Conservation (phyloP, 2,888 invertebrate genomes). For the Noctua janthe region DNA sequence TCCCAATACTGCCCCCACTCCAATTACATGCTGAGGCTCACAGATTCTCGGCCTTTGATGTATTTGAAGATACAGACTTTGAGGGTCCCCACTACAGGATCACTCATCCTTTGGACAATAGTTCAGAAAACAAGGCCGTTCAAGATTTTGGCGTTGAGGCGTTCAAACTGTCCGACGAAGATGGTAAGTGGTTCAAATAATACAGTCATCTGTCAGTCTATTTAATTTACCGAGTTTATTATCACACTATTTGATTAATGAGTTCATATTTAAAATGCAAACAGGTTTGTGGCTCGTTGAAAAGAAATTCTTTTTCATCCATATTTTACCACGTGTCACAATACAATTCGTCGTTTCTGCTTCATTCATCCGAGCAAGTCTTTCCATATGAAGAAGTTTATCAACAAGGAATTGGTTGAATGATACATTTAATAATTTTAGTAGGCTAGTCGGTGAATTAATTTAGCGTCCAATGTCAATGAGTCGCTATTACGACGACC, state of each 20-base stretch:
- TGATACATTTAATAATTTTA: conserved; percentile 28
- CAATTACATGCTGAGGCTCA: conserved; percentile 92
- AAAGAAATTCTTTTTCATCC: conserved; percentile 12
- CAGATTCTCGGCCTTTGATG: conserved; percentile 91
- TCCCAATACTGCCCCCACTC: conserved; percentile 95
- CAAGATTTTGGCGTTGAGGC: conserved; percentile 87
- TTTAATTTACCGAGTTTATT: conserved; percentile 37
- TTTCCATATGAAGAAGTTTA: neutral
- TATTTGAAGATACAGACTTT: conserved; percentile 89
- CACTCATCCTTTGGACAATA: conserved; percentile 81
- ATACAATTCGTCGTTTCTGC: neutral
- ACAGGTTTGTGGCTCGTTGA: conserved; percentile 3
- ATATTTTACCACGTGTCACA: conserved; percentile 1
- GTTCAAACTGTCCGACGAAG: conserved; percentile 87
- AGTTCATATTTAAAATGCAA: conserved; percentile 53
- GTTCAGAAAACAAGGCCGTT: conserved; percentile 80
- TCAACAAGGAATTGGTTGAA: conserved; percentile 30
- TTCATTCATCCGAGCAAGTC: conserved; percentile 7
- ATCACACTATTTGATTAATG: conserved; percentile 29
- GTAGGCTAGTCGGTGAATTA: conserved; percentile 51
- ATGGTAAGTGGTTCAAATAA: conserved; percentile 78
- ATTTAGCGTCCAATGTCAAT: conserved; percentile 62
- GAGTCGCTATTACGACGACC: conserved; percentile 47
- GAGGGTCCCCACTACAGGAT: conserved; percentile 84
- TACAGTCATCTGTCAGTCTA: conserved; percentile 18